These are phyloP conservation scores for Bombus difficillimus DNA, from an alignment of 1,140 invertebrate species.

Conservation along the genomic window DNA sequence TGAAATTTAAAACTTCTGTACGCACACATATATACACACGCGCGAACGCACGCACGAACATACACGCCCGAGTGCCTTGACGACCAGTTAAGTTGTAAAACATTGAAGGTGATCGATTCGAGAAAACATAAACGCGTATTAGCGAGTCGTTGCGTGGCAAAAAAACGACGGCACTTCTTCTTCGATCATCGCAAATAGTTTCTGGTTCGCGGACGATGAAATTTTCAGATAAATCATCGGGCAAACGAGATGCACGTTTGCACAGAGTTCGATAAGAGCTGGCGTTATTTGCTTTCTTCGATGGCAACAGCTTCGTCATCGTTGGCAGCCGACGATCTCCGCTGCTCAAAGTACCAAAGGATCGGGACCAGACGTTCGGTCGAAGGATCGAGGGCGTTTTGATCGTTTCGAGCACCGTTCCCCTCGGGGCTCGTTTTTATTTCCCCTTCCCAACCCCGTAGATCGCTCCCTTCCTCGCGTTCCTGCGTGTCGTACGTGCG, in stretches of 20 bases:
- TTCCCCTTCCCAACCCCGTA: slow-evolving; percentile 18
- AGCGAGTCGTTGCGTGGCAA: not conserved
- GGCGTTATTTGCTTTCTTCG: slow-evolving; percentile 57
- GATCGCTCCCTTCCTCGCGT: slow-evolving; percentile 38
- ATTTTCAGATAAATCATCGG: slow-evolving; percentile 39
- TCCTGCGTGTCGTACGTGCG: slow-evolving; percentile 70
- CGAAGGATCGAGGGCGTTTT: slow-evolving; percentile 57
- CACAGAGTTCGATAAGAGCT: slow-evolving; percentile 39
- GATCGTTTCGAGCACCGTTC: slow-evolving; percentile 48
- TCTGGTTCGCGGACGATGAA: slow-evolving; percentile 26
- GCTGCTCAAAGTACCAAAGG: not conserved
- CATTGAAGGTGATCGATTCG: not conserved
- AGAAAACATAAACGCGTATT: not conserved
- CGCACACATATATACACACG: rapidly evolving
- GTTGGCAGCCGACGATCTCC: slow-evolving; percentile 58
- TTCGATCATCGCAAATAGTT: not conserved
- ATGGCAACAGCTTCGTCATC: slow-evolving; percentile 63
- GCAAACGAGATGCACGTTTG: slow-evolving; percentile 29
- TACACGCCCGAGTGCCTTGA: too few species aligned
- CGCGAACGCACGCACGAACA: too few species aligned
- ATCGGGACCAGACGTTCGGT: slow-evolving; percentile 34
- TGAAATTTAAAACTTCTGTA: not conserved
- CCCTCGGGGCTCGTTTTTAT: slow-evolving; percentile 22
- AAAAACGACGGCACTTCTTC: not conserved
- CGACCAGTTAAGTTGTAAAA: not conserved